Evolutionary conservation across 37 sponge, comb jelly and placozoan species (phyloP).

Genomic region (Amphimedon queenslandica): DNA sequence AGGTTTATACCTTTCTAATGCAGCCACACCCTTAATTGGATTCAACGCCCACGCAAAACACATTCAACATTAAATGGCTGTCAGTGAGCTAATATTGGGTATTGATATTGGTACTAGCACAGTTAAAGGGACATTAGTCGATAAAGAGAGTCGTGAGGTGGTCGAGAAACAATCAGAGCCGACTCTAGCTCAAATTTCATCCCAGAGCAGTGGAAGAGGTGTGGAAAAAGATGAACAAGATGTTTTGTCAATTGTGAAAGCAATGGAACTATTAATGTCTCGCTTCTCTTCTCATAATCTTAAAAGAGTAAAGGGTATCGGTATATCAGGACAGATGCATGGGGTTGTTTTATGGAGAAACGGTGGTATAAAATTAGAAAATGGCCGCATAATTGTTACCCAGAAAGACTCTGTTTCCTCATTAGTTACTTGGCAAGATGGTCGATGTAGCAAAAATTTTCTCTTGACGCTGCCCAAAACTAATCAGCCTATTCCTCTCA

Average conservation of each 20-base stretch:
- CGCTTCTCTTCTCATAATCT: conserved; percentile 1
- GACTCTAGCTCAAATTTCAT: conserved; percentile 20
- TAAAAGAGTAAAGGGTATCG: conserved; percentile 47
- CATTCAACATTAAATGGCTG: conserved; percentile 5
- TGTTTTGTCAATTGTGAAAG: conserved; percentile 29
- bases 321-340: conserved; percentile 97
- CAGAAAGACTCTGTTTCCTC: conserved; percentile 5
- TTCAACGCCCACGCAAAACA: no score
- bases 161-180: conserved; percentile 9
- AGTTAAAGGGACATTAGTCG: conserved; percentile 65
- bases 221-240: conserved; percentile 66
- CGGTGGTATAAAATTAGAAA: neutral
- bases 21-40: no score
- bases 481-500: conserved; percentile 34
- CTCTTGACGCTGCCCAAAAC: conserved; percentile 69
- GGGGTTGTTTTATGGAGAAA: conserved; percentile 85
- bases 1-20: no score
- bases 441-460: conserved; percentile 72
- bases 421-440: conserved; percentile 91
- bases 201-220: conserved; percentile 4
- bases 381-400: neutral
- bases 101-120: conserved; percentile 91
- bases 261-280: conserved; percentile 41
- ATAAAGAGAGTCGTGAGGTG: conserved; percentile 14
- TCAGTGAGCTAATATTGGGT: conserved; percentile 44